Percentiles rank a stretch among this genome's conserved stretches.
phyloP scores from a whole-genome alignment of 2,113 vertebrate species.

The Pelecanus crispus region DNA sequence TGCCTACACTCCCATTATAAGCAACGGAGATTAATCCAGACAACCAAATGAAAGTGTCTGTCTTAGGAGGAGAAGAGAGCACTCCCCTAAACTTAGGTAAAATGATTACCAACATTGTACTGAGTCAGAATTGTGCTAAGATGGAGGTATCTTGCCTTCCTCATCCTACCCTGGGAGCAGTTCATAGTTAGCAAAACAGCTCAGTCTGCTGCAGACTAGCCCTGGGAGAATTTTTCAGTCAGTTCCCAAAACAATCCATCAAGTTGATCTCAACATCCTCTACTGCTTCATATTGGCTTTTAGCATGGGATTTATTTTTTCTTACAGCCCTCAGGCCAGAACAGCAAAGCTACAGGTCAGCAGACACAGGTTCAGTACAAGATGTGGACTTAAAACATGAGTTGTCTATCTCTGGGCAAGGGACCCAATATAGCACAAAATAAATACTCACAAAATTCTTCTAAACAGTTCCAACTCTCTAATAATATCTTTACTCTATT shows the following conservation, averaged over 20 bases:
- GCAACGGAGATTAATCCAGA: neutral
- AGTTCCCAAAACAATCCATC: neutral
- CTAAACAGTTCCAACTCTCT: neutral
- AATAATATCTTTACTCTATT: neutral
- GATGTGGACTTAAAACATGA: neutral
- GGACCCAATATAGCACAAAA: neutral
- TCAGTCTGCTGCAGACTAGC: neutral
- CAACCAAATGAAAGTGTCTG: neutral
- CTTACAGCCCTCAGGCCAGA: neutral
- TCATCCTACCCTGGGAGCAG: neutral
- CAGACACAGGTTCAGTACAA: neutral
- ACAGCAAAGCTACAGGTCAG: neutral
- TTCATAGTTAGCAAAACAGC: neutral
- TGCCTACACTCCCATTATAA: neutral
- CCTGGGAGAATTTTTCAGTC: neutral
- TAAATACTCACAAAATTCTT: neutral
- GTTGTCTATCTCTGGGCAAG: neutral
- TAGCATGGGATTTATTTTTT: neutral
- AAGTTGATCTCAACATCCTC: neutral
- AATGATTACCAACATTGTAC: neutral
- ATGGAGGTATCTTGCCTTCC: neutral
- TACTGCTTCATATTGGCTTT: neutral
- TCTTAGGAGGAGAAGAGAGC: neutral
- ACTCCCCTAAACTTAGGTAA: neutral
- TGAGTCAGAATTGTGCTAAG: neutral